phyloP scores from a whole-genome alignment of 2,888 invertebrate species.

The Limenitis arthemis region DNA sequence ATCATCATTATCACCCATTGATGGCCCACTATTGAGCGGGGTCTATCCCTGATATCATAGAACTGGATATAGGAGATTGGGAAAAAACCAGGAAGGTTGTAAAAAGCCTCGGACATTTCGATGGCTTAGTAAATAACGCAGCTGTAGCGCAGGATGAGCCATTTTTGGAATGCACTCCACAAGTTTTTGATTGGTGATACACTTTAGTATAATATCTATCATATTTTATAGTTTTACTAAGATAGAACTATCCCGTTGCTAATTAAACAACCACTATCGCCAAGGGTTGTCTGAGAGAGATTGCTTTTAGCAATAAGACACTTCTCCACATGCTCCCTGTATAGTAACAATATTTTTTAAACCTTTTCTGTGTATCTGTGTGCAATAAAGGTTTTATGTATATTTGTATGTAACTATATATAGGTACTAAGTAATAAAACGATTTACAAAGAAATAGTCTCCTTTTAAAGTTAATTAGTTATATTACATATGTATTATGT shows the following conservation, averaged over 20 bases:
- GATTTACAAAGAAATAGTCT: too few species aligned
- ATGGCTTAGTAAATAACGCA: constrained; percentile 93
- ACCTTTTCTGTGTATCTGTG: too few species aligned
- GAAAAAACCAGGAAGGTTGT: constrained; percentile 73
- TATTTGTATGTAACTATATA: too few species aligned
- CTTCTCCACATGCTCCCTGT: too few species aligned
- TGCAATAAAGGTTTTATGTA: too few species aligned
- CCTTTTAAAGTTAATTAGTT: too few species aligned
- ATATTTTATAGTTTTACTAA: not conserved
- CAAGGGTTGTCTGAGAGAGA: too few species aligned
- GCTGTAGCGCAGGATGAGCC: constrained; percentile 80
- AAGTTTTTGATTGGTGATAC: constrained; percentile 77
- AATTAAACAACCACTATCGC: too few species aligned
- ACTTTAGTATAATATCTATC: not conserved
- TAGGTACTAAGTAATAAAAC: too few species aligned
- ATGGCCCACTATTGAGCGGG: too few species aligned
- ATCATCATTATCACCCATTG: too few species aligned
- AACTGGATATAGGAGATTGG: constrained; percentile 85
- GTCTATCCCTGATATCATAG: constrained; percentile 76
- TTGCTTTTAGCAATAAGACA: too few species aligned
- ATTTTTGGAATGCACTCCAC: constrained; percentile 77
- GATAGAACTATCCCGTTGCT: not conserved
- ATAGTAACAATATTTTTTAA: not conserved
- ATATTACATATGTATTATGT: not conserved
- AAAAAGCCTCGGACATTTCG: constrained; percentile 76